phyloP scores from a whole-genome alignment of 2,888 invertebrate species.

The Dorcus parallelipipedus region DNA sequence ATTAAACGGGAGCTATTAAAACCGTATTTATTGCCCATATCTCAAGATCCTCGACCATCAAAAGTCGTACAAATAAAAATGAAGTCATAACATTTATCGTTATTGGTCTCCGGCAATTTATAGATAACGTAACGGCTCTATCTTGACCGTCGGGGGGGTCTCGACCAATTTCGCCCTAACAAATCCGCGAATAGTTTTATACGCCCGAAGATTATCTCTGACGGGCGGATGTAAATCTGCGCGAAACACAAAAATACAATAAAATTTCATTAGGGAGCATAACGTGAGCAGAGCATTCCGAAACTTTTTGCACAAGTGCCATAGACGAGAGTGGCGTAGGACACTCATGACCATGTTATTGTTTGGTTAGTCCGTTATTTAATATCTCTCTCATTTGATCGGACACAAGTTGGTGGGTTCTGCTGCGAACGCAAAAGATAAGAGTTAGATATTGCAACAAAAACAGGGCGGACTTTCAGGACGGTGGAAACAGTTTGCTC shows the following conservation, averaged over 20 bases:
- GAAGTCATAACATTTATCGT: conserved; percentile 27
- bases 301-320: conserved; percentile 22
- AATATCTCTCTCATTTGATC: conserved; percentile 30
- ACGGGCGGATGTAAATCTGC: conserved; percentile 6
- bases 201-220: conserved; percentile 19
- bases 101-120: conserved; percentile 25
- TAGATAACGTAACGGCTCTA: conserved; percentile 25
- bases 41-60: conserved; percentile 7
- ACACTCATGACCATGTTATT: conserved; percentile 23
- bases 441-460: conserved; percentile 19
- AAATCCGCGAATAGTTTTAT: conserved; percentile 21
- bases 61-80: conserved; percentile 22
- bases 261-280: conserved; percentile 18
- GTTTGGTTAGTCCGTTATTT: conserved; percentile 30
- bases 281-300: conserved; percentile 5
- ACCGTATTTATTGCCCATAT: conserved; percentile 5
- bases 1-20: background rate
- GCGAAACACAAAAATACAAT: conserved; percentile 15
- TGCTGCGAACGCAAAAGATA: conserved; percentile 29
- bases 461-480: conserved; percentile 13
- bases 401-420: conserved; percentile 27
- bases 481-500: background rate
- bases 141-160: conserved; percentile 17
- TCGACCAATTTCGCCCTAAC: conserved; percentile 20
- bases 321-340: conserved; percentile 17